A percentile compares a stretch with the other conserved stretches of the same genome.
Evolutionary conservation across 2,113 vertebrate species (phyloP).

Genomic region (Muntiacus reevesi): DNA sequence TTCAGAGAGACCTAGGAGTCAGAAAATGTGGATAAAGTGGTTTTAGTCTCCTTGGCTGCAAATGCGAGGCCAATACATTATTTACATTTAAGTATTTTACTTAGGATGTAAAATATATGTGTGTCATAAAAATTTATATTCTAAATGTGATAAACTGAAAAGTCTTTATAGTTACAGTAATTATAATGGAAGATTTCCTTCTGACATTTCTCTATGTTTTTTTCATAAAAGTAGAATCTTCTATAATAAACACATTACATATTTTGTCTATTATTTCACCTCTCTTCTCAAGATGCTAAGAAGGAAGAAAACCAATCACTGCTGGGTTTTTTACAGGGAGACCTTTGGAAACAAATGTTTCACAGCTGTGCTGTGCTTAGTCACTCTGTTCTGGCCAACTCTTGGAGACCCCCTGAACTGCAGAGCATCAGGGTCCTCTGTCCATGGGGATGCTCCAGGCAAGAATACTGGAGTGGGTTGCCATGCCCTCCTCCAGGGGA

Average conservation of each 20-base stretch:
- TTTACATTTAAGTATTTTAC: background rate
- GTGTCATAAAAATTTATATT: background rate
- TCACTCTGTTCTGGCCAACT: background rate
- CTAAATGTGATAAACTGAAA: conserved; percentile 7
- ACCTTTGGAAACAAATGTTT: background rate
- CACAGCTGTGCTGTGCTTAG: background rate
- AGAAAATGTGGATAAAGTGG: background rate
- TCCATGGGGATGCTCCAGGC: background rate
- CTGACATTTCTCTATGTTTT: background rate
- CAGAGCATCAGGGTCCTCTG: background rate
- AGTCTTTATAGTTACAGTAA: background rate
- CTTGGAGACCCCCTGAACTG: background rate
- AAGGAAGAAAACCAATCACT: background rate
- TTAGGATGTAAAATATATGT: background rate
- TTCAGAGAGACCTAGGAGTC: background rate
- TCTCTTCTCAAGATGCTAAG: background rate
- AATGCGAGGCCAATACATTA: background rate
- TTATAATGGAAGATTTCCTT: background rate
- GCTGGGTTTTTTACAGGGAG: background rate
- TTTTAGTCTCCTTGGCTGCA: background rate
- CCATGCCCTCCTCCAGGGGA: background rate
- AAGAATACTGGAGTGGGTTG: background rate
- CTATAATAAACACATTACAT: background rate
- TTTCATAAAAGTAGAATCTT: conserved; percentile 21
- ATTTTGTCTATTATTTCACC: background rate